Evolutionary conservation across 2,797 vertebrate species (phyloP).

Genomic region (Labroides dimidiatus): DNA sequence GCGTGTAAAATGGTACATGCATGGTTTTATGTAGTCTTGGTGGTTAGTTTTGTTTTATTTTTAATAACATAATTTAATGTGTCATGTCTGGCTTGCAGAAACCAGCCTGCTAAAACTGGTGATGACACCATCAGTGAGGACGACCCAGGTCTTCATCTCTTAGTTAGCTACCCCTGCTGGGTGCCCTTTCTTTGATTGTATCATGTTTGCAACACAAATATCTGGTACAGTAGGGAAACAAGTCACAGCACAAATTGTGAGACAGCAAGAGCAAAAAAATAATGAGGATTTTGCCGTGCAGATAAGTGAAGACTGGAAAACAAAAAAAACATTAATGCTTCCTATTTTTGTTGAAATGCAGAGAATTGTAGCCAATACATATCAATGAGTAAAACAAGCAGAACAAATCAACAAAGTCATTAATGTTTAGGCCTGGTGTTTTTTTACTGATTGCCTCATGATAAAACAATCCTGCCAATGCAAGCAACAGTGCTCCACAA

Average conservation of each 20-base stretch:
- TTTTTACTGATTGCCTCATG: conserved; percentile 28
- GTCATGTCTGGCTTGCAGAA: conserved; percentile 19
- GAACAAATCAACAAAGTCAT: conserved; percentile 6
- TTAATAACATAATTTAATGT: conserved; percentile 4
- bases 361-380: not conserved
- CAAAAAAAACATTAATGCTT: not conserved
- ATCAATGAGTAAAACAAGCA: conserved; percentile 9
- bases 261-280: conserved; percentile 16
- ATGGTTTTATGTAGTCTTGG: not conserved
- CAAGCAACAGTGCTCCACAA: conserved; percentile 6
- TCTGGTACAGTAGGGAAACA: conserved; percentile 13
- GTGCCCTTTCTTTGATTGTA: conserved; percentile 51
- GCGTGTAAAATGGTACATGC: not conserved
- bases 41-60: conserved; percentile 15
- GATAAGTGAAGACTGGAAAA: not conserved
- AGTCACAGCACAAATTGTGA: not conserved
- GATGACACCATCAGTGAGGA: conserved; percentile 25
- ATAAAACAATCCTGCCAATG: conserved; percentile 29
- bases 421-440: not conserved
- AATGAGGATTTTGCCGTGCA: not conserved
- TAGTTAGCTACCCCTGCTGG: conserved; percentile 35
- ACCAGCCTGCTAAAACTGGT: conserved; percentile 21
- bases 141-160: conserved; percentile 36
- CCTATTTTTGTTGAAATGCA: not conserved
- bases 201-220: conserved; percentile 19